These are phyloP conservation scores for Drosophila ficusphila DNA, from an alignment of 1,140 invertebrate genomes.

Conservation along the genomic window DNA sequence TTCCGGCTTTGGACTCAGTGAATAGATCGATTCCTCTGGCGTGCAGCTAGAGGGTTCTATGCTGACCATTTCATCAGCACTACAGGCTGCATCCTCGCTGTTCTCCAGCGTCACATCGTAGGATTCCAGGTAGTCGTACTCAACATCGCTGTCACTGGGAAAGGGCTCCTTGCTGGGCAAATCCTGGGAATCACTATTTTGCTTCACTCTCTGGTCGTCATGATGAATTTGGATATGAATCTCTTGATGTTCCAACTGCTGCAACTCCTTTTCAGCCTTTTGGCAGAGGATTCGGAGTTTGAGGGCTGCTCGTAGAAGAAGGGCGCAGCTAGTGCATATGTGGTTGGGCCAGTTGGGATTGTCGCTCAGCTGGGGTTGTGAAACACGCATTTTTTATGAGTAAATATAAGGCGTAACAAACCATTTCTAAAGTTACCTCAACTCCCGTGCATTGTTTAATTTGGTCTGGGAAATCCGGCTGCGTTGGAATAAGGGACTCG, in stretches of 20 bases:
- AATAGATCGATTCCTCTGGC: background rate
- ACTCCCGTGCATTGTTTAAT: slow-evolving; percentile 54
- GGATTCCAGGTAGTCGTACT: slow-evolving; percentile 17
- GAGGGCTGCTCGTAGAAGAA: slow-evolving; percentile 51
- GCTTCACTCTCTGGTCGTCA: background rate
- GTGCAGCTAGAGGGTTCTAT: slow-evolving; percentile 13
- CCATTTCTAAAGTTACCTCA: slow-evolving; percentile 3
- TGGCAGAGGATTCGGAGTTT: slow-evolving; percentile 60
- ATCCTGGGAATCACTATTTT: background rate
- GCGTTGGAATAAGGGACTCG: slow-evolving; percentile 51
- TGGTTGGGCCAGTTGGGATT: slow-evolving; percentile 23
- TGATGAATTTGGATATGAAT: background rate
- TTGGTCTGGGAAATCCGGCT: slow-evolving; percentile 24
- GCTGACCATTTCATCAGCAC: slow-evolving; percentile 23
- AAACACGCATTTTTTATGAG: background rate
- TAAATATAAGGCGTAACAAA: background rate
- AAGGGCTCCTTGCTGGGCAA: background rate
- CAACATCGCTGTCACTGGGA: slow-evolving; percentile 17
- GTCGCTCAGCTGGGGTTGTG: slow-evolving; percentile 36
- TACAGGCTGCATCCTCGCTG: slow-evolving; percentile 4
- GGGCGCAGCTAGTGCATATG: slow-evolving; percentile 64
- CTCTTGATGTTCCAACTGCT: slow-evolving; percentile 4
- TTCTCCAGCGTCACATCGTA: slow-evolving; percentile 37
- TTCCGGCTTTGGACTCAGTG: background rate
- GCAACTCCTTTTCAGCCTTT: slow-evolving; percentile 37